Evolutionary conservation across 1,140 invertebrate genomes (phyloP), one percentile per base, ranked within the genome.

Genomic region (Trichonephila clavipes): DNA sequence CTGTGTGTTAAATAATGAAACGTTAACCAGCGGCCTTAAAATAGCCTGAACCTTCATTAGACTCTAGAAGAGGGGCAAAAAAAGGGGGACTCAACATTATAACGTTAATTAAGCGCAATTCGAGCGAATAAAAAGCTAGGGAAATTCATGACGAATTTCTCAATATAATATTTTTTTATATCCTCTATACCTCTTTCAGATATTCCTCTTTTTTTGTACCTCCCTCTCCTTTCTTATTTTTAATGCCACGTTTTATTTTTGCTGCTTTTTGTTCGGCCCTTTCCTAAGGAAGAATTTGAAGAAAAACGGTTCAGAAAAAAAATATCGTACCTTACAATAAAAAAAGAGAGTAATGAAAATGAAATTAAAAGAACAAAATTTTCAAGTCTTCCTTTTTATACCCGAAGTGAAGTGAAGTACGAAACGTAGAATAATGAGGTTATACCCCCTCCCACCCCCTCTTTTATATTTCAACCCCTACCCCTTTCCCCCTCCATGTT

Each of bases 301-400:
- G 64, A 88, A 82, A 86, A 90, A 81, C 8, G 19, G 77, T 44
- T 59, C 18, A 58, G 10, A 19, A 66, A 59, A 44, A 61, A 72
- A 92, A 91, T 61, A 64, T 85, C 10, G 28, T 64, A 62, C 58
- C 61, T 34, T 87, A 40, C 51, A 51, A 51, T 51, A 51, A 51
- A 51, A 61, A 87, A 64, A 72, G 44, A 58, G 58, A 88, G 61
- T 93, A 88, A 93, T 88, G 83, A 87, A 93, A 93, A 93, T 93
- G 83, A 93, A 93, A 93, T 93, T 93, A 93, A 93, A 93, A 87
- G 85, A 93, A 93, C n/a, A 93, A 93, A 93, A 88, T 69, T 93
- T 92, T 40, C 61, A 44, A 59, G 51, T 86, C 44, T 69, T 66
- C 34, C 44, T 72, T 90, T 82, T 77, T 90, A 81, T 72, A 72